These are phyloP conservation scores for Holothuria leucospilota DNA, from an alignment of 53 echinoderm and acorn worm genomes.

Conservation along the genomic window DNA sequence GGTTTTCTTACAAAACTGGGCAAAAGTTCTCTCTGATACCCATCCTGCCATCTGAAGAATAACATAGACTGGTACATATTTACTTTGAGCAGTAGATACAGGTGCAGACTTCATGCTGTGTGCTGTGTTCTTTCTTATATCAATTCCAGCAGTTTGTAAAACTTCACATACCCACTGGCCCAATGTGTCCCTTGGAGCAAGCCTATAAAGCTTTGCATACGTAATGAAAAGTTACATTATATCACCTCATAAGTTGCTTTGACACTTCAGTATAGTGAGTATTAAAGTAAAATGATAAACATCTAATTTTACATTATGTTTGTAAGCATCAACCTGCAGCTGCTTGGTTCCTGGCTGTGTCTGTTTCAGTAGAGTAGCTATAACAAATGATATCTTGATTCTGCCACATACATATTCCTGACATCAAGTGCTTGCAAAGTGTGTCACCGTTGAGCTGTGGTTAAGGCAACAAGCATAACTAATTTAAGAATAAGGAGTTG, in stretches of 20 bases:
- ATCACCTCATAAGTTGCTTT: background rate
- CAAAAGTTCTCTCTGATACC: background rate
- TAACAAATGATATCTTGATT: background rate
- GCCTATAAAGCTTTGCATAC: no score
- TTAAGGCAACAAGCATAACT: background rate
- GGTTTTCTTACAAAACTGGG: background rate
- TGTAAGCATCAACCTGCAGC: background rate
- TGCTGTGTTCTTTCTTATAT: no score
- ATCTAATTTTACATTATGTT: background rate
- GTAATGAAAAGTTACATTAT: background rate
- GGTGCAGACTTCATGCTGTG: no score
- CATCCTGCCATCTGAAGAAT: background rate
- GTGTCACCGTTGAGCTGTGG: background rate
- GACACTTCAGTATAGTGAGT: conserved; percentile 2
- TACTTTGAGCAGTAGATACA: background rate
- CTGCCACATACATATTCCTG: background rate
- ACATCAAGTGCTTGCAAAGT: background rate
- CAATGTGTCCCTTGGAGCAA: no score
- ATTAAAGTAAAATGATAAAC: conserved; percentile 8
- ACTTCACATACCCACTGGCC: no score
- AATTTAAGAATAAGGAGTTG: background rate
- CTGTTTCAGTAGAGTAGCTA: background rate
- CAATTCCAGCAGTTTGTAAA: no score
- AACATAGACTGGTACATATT: background rate
- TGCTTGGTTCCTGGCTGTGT: background rate